A percentile compares a stretch with the other conserved stretches of the same genome.
Conservation (phyloP, 2,113 vertebrate genomes). For the Clupea harengus region DNA sequence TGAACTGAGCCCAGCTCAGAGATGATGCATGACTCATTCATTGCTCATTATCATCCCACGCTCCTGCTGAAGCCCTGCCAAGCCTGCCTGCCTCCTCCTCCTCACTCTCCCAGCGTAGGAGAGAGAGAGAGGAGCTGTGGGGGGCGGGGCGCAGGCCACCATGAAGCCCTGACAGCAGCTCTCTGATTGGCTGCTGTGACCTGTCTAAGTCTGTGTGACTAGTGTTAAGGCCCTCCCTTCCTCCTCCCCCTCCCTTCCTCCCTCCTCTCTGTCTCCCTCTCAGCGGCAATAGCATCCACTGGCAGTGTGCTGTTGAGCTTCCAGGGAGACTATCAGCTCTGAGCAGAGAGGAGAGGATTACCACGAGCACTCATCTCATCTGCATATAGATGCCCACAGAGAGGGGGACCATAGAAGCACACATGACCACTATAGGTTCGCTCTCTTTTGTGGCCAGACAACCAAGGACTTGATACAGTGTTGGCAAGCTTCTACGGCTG, state of each 20-base stretch:
- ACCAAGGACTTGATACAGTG: conserved; percentile 53
- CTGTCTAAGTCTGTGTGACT: conserved; percentile 74
- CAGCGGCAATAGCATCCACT: conserved; percentile 70
- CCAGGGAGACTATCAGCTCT: conserved; percentile 79
- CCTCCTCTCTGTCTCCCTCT: conserved; percentile 62
- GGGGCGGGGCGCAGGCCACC: conserved; percentile 63
- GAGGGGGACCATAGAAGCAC: conserved; percentile 36
- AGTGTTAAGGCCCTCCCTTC: conserved; percentile 66
- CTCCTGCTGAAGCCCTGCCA: conserved; percentile 60
- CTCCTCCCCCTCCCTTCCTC: conserved; percentile 44
- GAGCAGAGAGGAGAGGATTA: conserved; percentile 77
- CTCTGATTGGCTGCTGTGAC: conserved; percentile 81
- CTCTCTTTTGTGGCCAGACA: conserved; percentile 49
- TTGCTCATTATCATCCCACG: conserved; percentile 73
- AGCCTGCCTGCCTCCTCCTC: conserved; percentile 46
- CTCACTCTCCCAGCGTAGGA: conserved; percentile 28
- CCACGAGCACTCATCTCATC: conserved; percentile 69
- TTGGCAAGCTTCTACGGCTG: conserved; percentile 28
- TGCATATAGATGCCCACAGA: conserved; percentile 70
- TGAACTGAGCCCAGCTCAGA: conserved; percentile 59
- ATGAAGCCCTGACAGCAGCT: conserved; percentile 62
- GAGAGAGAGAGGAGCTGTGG: conserved; percentile 23
- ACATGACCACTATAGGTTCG: conserved; percentile 55
- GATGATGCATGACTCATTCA: conserved; percentile 72
- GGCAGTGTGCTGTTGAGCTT: conserved; percentile 74